These are phyloP conservation scores for Hycleus cichorii DNA, from an alignment of 1,140 invertebrate species.

Conservation along the genomic window DNA sequence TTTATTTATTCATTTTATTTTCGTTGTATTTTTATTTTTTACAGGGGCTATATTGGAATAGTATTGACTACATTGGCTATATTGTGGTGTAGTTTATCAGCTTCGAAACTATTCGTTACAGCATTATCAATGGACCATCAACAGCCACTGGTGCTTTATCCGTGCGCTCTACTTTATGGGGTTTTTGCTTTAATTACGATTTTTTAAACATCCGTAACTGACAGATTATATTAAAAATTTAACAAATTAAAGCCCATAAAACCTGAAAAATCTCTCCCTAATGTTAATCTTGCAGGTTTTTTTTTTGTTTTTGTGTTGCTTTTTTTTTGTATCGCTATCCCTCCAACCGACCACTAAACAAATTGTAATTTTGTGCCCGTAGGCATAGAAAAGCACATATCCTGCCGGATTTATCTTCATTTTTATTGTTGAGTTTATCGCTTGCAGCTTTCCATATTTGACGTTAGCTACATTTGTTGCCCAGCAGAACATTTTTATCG, in stretches of 20 bases:
- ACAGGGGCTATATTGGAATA: constrained; percentile 47
- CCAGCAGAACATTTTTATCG: constrained; percentile 27
- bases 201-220: constrained; percentile 47
- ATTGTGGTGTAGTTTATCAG: constrained; percentile 74
- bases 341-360: neutral
- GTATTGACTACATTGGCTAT: constrained; percentile 58
- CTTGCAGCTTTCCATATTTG: constrained; percentile 28
- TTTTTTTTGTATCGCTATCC: neutral
- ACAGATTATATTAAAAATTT: no score
- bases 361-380: constrained; percentile 11
- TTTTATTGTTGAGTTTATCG: constrained; percentile 30
- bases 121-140: constrained; percentile 69
- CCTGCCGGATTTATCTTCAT: constrained; percentile 27
- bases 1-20: constrained; percentile 4
- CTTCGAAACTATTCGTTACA: constrained; percentile 79
- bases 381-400: constrained; percentile 10
- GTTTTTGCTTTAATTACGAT: constrained; percentile 80
- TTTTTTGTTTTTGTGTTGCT: neutral
- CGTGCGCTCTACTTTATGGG: constrained; percentile 75
- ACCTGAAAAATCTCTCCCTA: no score
- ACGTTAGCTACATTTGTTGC: constrained; percentile 20
- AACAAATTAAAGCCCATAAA: no score
- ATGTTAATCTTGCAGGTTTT: no score
- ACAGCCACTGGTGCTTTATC: constrained; percentile 76
- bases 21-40: constrained; percentile 3